Base-by-base conservation (phyloP, 2,888 invertebrate genomes). In the Thalpophila matura region DNA sequence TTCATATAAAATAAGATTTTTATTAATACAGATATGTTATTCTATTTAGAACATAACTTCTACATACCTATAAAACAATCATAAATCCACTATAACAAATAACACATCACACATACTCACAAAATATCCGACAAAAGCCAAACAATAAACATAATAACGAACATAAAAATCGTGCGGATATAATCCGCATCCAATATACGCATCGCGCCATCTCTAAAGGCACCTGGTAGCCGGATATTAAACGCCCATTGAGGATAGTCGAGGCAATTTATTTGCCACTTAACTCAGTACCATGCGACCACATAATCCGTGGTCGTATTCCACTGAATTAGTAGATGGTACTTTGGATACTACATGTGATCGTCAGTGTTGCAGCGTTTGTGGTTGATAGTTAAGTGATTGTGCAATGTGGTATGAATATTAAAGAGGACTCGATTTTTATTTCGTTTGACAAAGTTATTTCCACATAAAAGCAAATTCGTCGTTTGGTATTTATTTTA, bases 241-340 rank as follows among this genome's bases (percentile, higher is more conserved):
- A 79, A 67, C 68, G 61, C 56, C 74, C 65, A 78, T 79, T 78
- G 67, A 62, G 65, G 60, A 60, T 68, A 68, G 72, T 65, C 62
- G 62, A 71, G 59, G 65, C 78, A 80, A 78, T 78, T 78, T 78
- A 78, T 78, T 78, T 80, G 67, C 67, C 78, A 78, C 80, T 78
- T 79, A 79, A 74, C 80, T 77, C 70, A 55, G 63, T 22, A 65
- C 66, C 80, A 74, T 45, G 63, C 42, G 56, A 66, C 77, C 80
- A 77, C 71, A 79, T 61, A 68, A n/a, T 58, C 40, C 65, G 67
- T 58, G 77, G 77, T 59, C 57, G 60, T 57, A 46, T 72, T 10
- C 58, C 16, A 78, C 51, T 64, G 63, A 74, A 74, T 77, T 68
- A 67, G 53, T 77, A 54, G 46, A 38, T 26, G 59, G 68, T 35